These are phyloP conservation scores for Sula dactylatra DNA, from an alignment of 2,113 vertebrate genomes.

Conservation along the genomic window DNA sequence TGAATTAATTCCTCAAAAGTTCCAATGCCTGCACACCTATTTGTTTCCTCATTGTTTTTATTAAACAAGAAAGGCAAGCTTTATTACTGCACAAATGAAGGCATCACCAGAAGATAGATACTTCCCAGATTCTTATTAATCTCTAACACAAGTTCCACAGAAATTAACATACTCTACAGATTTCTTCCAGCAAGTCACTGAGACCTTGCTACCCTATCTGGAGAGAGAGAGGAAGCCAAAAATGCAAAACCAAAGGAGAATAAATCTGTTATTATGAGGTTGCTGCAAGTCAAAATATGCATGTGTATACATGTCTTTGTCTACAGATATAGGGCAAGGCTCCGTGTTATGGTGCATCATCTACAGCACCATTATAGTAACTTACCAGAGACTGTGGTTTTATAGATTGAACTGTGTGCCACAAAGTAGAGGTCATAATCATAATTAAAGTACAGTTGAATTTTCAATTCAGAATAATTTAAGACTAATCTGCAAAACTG, in stretches of 20 bases:
- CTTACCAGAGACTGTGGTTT: background rate
- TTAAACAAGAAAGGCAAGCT: conserved; percentile 82
- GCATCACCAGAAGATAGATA: conserved; percentile 82
- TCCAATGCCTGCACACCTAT: conserved; percentile 80
- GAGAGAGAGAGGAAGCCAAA: background rate
- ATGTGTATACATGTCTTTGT: background rate
- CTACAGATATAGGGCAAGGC: background rate
- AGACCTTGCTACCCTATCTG: background rate
- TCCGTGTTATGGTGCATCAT: background rate
- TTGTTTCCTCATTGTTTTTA: conserved; percentile 84
- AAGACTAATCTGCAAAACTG: conserved; percentile 34
- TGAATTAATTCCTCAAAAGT: conserved; percentile 83
- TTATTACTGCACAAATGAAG: conserved; percentile 83
- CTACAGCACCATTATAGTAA: background rate
- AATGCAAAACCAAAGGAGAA: background rate
- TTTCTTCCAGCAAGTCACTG: conserved; percentile 66
- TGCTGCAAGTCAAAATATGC: conserved; percentile 21
- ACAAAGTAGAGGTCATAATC: background rate
- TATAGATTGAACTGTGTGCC: background rate
- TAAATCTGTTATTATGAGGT: conserved; percentile 21
- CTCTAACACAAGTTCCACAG: conserved; percentile 78
- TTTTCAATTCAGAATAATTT: conserved; percentile 55
- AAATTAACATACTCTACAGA: conserved; percentile 81
- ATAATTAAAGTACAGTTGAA: conserved; percentile 11
- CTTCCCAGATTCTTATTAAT: conserved; percentile 83